Conservation (phyloP, 2,797 vertebrate genomes). For the Bovichtus diacanthus region DNA sequence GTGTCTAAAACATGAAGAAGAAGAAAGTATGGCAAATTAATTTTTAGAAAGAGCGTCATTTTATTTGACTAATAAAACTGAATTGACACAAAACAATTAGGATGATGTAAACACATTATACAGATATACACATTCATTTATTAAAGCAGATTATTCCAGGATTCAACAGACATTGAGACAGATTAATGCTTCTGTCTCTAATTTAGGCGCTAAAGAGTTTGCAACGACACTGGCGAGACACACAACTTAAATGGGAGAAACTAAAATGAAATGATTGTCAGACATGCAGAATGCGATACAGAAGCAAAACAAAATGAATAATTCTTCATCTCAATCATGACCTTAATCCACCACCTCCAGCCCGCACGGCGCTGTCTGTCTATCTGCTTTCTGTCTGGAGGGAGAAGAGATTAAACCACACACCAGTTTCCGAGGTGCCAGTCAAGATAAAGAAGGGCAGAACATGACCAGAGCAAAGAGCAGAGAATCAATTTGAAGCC, state of each 20-base stretch:
- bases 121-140: neutral
- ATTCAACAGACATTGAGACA: slow-evolving; percentile 4
- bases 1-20: neutral
- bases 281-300: slow-evolving; percentile 16
- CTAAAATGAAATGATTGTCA: slow-evolving; percentile 27
- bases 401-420: slow-evolving; percentile 33
- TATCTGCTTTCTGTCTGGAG: slow-evolving; percentile 16
- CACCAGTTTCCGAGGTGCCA: neutral
- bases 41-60: neutral
- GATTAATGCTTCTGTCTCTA: too few relatives aligned
- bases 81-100: neutral
- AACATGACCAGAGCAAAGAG: slow-evolving; percentile 24
- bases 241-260: too few relatives aligned
- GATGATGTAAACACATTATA: slow-evolving; percentile 7
- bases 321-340: slow-evolving; percentile 36
- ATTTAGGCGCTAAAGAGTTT: too few relatives aligned
- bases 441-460: neutral
- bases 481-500: slow-evolving; percentile 38
- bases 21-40: neutral
- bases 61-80: neutral
- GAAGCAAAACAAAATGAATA: slow-evolving; percentile 36
- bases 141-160: neutral
- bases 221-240: too few relatives aligned
- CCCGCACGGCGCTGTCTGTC: slow-evolving; percentile 1
- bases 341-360: slow-evolving; percentile 35